Conservation (phyloP, 2,113 vertebrate genomes). For the Otocyon megalotis region DNA sequence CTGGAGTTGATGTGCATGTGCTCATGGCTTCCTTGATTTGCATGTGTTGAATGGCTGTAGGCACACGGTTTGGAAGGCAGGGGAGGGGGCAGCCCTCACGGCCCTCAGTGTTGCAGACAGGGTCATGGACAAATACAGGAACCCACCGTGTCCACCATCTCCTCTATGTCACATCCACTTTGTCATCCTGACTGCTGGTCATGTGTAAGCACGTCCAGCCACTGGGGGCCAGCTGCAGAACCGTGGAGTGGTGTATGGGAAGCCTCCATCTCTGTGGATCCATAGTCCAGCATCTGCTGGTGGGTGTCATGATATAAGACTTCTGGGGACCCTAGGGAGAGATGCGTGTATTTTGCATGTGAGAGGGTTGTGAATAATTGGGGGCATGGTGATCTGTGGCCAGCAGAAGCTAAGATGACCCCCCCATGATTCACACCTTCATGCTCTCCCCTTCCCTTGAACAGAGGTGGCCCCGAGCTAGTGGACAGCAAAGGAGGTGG, state of each 20-base stretch:
- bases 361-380: not conserved
- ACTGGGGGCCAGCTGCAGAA: not conserved
- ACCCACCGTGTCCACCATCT: rapidly evolving
- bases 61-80: not conserved
- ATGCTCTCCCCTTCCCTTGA: rapidly evolving
- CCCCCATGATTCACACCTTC: not conserved
- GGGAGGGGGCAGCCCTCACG: rapidly evolving
- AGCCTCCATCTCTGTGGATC: not conserved
- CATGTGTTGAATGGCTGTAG: rapidly evolving
- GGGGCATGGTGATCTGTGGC: not conserved
- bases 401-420: not conserved
- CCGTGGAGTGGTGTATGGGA: too few species aligned
- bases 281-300: too few species aligned
- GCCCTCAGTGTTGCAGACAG: too few species aligned
- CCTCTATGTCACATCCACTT: not conserved
- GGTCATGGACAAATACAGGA: rapidly evolving
- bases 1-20: too few species aligned
- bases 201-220: too few species aligned
- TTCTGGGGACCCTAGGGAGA: not conserved
- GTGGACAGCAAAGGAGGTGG: not conserved
- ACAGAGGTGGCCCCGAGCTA: rapidly evolving
- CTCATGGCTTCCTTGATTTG: rapidly evolving
- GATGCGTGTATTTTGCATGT: too few species aligned
- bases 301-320: not conserved
- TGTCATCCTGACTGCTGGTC: too few species aligned